Evolutionary conservation across 2,113 vertebrate genomes (phyloP), one percentile per base, ranked within the genome.

Genomic region (Sander vitreus): DNA sequence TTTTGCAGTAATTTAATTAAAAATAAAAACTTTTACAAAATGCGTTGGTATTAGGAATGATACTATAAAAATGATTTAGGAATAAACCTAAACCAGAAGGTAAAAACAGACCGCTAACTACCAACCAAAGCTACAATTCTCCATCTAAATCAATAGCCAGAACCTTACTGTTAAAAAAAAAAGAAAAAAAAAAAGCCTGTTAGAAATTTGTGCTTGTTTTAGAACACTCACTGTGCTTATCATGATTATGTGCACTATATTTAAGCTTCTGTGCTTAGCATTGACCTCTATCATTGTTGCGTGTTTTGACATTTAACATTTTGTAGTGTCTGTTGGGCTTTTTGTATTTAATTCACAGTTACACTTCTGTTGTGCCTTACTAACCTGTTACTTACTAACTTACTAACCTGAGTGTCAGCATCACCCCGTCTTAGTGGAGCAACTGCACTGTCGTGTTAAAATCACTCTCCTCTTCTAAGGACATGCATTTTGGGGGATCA

Each of bases 131-230:
- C 21, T 53, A 45, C 25, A 36, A 18, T 45, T 57, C 50, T 69
- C 50, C 16, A 53, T 51, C 33, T 19, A 21, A 5, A 4, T 33
- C 39, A 76, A 33, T 1, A 71, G 15, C 30, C 19, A 3, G 3
- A 76, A 33, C 33, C n/a, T 55, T 27, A 21, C 36, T 76, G 53
- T 73, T 25, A 13, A 66, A 23, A 70, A 5, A 64, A 55, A 48
- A 4, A 10, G 21, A 30, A 13, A 66, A 23, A 70, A 5, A 64
- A 55, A 48, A 4, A 10, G 21, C 5, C 5, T 33, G 36, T 54
- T 54, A 36, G 72, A 69, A 83, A 54, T 39, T 21, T 90, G 88
- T 84, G 88, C 86, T 90, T 72, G 33, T 65, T 62, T 76, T 73
- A 66, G 8, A 78, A 76, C 12, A 39, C 25, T 75, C 54, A 36